Evolutionary conservation across 2,113 vertebrate species (phyloP), one percentile per base, ranked within the genome.

Genomic region (Parotia lawesii): DNA sequence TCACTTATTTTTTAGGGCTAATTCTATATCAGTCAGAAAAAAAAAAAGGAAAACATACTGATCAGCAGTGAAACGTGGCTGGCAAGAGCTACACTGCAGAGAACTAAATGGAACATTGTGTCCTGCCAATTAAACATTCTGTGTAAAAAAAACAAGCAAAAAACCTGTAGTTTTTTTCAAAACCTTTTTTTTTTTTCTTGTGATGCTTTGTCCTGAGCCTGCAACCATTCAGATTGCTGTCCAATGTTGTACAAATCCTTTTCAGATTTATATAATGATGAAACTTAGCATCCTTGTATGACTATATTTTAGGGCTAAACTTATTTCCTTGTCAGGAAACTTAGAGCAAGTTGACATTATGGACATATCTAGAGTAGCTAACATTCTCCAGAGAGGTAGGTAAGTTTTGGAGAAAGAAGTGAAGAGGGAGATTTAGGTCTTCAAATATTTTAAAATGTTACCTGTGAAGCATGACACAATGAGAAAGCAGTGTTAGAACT

Each of bases 291-390:
- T 80, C 18, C 31, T 95, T 51, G 6, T 84, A 83, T 73, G 57
- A 44, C n/a, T 65, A 23, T 47, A 87, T 31, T 35, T 64, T 67
- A 72, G 17, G 62, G 51, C 16, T 91, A 78, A 95, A 84, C 54
- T 37, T 71, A 86, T n/a, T 94, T 95, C 88, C 69, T 64, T 42
- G 44, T 89, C 44, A 91, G 77, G 31, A 90, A 73, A 78, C 71
- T 88, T 85, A 22, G 48, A 94, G 28, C 24, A 95, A 89, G 78
- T 85, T 94, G 96, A 93, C 64, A 60, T 83, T 95, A n/a, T 76
- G 83, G 75, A 96, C 76, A 38, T 93, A 88, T 25, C 15, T 64
- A 89, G 64, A 96, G 28, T 91, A 97, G 76, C 82, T 86, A 95
- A 15, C 15, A 81, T 77, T 95, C 78, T 92, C 73, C 69, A 85